Conservation (phyloP, 2,797 vertebrate genomes). For the Lemur catta region DNA sequence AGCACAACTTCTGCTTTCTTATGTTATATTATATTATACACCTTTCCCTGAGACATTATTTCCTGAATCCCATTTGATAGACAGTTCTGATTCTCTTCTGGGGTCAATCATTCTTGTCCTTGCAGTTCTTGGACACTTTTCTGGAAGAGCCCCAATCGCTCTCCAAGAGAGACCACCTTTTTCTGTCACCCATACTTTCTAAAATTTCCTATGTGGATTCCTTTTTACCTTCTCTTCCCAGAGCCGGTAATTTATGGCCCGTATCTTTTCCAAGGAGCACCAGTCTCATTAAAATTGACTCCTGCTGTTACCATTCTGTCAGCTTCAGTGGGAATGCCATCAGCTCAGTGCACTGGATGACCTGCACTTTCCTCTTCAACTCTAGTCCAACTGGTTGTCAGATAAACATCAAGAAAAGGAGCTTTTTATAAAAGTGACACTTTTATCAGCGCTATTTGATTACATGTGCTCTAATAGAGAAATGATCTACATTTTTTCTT, state of each 20-base stretch:
- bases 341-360: conserved; percentile 28
- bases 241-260: conserved; percentile 63
- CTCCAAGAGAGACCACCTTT: conserved; percentile 84
- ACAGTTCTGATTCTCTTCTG: conserved; percentile 86
- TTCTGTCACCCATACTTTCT: conserved; percentile 59
- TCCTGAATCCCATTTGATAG: not conserved
- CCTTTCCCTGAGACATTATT: not conserved
- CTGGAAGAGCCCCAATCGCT: conserved; percentile 9
- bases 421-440: not conserved
- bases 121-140: conserved; percentile 17
- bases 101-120: conserved; percentile 84
- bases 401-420: conserved; percentile 73
- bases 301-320: conserved; percentile 54
- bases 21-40: not conserved
- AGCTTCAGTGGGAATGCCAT: conserved; percentile 55
- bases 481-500: conserved; percentile 67
- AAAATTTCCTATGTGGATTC: not conserved
- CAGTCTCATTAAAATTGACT: conserved; percentile 81
- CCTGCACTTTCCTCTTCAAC: conserved; percentile 59
- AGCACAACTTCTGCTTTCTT: not conserved
- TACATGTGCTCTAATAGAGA: conserved; percentile 66
- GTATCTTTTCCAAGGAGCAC: conserved; percentile 43
- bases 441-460: conserved; percentile 61
- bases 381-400: conserved; percentile 50
- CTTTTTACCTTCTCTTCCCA: conserved; percentile 42